A percentile compares a stretch with the other conserved stretches of the same genome.
Evolutionary conservation across 1,140 invertebrate genomes (phyloP).

Genomic region (Chymomyza costata): DNA sequence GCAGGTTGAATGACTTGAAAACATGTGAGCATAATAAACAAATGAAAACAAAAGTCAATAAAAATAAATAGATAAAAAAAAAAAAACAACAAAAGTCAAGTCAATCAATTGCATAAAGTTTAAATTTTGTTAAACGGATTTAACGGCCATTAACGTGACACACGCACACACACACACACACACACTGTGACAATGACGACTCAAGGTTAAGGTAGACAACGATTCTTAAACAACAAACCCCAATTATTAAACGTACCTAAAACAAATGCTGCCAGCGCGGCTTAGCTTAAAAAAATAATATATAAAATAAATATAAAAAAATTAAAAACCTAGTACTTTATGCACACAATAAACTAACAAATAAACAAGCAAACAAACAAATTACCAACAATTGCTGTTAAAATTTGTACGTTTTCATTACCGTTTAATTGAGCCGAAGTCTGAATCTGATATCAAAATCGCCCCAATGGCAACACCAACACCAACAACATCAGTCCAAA

Average conservation of each 20-base stretch:
- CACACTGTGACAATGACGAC: conserved; percentile 2
- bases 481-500: neutral
- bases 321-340: conserved; percentile 8
- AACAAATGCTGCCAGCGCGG: neutral
- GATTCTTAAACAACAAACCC: conserved; percentile 19
- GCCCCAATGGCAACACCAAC: neutral
- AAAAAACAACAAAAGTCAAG: conserved; percentile 19
- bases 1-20: conserved; percentile 16
- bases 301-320: conserved; percentile 10
- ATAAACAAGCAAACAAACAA: conserved; percentile 34
- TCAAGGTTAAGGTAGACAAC: conserved; percentile 18
- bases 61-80: conserved; percentile 31
- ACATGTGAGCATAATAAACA: conserved; percentile 14
- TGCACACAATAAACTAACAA: conserved; percentile 10
- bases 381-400: conserved; percentile 45
- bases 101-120: conserved; percentile 57
- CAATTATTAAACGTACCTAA: conserved; percentile 15
- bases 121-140: conserved; percentile 47
- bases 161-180: too few relatives aligned
- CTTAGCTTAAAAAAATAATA: neutral
- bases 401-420: conserved; percentile 46
- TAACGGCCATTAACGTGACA: conserved; percentile 14
- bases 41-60: conserved; percentile 33
- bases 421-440: conserved; percentile 44
- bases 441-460: conserved; percentile 3